Conservation (phyloP, 2,888 invertebrate species). For the Acronicta alni region DNA sequence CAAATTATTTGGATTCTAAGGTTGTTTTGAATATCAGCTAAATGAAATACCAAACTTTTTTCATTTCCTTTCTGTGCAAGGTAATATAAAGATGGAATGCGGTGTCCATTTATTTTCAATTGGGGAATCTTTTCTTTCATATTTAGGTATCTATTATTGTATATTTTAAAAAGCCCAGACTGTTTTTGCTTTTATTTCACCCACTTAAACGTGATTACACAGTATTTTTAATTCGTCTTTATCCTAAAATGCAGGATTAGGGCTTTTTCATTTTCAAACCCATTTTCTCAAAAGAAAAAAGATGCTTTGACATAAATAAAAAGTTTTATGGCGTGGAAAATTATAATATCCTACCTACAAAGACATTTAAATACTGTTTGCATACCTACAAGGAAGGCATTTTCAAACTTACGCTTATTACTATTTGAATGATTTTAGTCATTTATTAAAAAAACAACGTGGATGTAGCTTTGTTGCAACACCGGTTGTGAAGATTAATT, state of each 20-base stretch:
- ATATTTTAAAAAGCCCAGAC: slow-evolving; percentile 1
- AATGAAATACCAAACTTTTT: slow-evolving; percentile 57
- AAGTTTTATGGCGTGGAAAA: slow-evolving; percentile 8
- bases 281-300: slow-evolving; percentile 20
- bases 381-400: no score
- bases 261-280: slow-evolving; percentile 5
- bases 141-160: slow-evolving; percentile 10
- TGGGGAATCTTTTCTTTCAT: slow-evolving; percentile 19
- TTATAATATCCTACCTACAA: slow-evolving; percentile 5
- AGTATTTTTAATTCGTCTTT: slow-evolving; percentile 35
- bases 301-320: slow-evolving; percentile 14
- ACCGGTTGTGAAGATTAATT: slow-evolving; percentile 34
- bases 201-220: slow-evolving; percentile 28
- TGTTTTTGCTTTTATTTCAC: slow-evolving; percentile 22
- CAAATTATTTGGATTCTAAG: slow-evolving; percentile 39
- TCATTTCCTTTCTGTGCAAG: slow-evolving; percentile 51
- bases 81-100: slow-evolving; percentile 35
- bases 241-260: slow-evolving; percentile 22
- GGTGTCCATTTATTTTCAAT: slow-evolving; percentile 28
- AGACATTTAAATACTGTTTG: no score
- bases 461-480: slow-evolving; percentile 1
- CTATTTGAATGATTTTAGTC: no score
- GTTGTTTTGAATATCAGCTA: slow-evolving; percentile 32
- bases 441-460: no score
- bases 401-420: no score